A percentile compares a stretch with the other conserved stretches of the same genome.
Evolutionary conservation across 1,140 invertebrate species (phyloP).

Genomic region (Drosophila kanapiae): DNA sequence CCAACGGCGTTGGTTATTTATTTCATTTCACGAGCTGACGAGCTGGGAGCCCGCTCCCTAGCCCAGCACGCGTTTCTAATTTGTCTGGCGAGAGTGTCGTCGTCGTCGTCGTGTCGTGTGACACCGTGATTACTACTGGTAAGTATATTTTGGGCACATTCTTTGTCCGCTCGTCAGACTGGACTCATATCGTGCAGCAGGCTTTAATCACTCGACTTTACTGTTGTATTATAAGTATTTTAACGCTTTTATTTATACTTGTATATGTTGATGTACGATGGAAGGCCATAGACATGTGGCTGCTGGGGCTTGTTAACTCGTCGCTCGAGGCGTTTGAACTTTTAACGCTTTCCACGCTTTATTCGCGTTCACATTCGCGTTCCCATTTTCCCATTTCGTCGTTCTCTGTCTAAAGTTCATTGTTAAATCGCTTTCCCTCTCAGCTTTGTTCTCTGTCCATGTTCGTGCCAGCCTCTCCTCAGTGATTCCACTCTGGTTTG

Average conservation of each 20-base stretch:
- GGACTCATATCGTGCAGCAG: not conserved
- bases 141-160: slow-evolving; percentile 3
- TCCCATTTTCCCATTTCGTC: slow-evolving; percentile 53
- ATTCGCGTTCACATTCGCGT: slow-evolving; percentile 18
- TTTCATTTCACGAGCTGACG: slow-evolving; percentile 37
- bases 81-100: slow-evolving; percentile 36
- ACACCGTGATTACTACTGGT: slow-evolving; percentile 2
- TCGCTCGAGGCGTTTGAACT: slow-evolving; percentile 67
- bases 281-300: slow-evolving; percentile 30
- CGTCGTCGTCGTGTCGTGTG: slow-evolving; percentile 13
- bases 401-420: slow-evolving; percentile 60
- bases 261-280: slow-evolving; percentile 10
- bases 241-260: slow-evolving; percentile 4
- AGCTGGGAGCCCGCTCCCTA: slow-evolving; percentile 7
- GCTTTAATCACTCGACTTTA: not conserved
- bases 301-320: slow-evolving; percentile 55
- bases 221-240: not conserved
- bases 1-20: slow-evolving; percentile 21
- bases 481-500: not conserved
- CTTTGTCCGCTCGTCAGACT: not conserved
- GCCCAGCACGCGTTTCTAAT: slow-evolving; percentile 61
- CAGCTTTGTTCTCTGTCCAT: slow-evolving; percentile 27
- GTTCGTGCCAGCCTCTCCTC: not conserved
- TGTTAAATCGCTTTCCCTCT: slow-evolving; percentile 55
- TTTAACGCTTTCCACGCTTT: slow-evolving; percentile 59